A percentile compares a stretch with the other conserved stretches of the same genome.
Conservation (phyloP, 2,888 invertebrate species). For the Synanthedon vespiformis region DNA sequence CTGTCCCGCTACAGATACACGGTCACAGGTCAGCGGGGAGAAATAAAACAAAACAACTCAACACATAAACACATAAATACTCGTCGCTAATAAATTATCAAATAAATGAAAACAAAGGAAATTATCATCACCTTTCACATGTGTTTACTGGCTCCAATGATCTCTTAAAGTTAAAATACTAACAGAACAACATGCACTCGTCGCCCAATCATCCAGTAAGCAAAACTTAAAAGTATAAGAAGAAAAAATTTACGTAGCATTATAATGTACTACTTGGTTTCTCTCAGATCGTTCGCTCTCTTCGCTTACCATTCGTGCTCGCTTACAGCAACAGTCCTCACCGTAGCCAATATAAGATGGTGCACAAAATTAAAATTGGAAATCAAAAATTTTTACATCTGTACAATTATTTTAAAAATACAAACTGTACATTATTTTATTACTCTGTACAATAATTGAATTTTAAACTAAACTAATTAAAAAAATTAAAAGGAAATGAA, state of each 20-base stretch:
- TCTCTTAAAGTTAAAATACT: slow-evolving; percentile 16
- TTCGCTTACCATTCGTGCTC: slow-evolving; percentile 7
- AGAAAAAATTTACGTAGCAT: slow-evolving; percentile 29
- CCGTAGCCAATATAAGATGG: slow-evolving; percentile 75
- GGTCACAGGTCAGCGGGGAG: slow-evolving; percentile 78
- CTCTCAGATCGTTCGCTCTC: not conserved
- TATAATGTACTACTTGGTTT: slow-evolving; percentile 12
- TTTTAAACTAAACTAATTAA: slow-evolving; percentile 68
- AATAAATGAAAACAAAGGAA: slow-evolving; percentile 39
- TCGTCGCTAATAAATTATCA: slow-evolving; percentile 52
- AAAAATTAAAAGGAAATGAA: slow-evolving; percentile 68
- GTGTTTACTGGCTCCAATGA: slow-evolving; percentile 29
- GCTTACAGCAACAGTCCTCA: slow-evolving; percentile 78
- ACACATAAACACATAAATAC: slow-evolving; percentile 65
- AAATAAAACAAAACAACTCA: slow-evolving; percentile 73
- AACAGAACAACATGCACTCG: slow-evolving; percentile 32
- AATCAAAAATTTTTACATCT: slow-evolving; percentile 71
- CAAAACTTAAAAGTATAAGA: slow-evolving; percentile 53
- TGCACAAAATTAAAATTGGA: slow-evolving; percentile 76
- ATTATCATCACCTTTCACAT: slow-evolving; percentile 46
- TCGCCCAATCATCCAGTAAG: slow-evolving; percentile 57
- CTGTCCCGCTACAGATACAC: slow-evolving; percentile 92
- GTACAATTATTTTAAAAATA: slow-evolving; percentile 59
- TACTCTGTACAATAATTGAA: slow-evolving; percentile 66
- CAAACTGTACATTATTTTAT: slow-evolving; percentile 63